phyloP scores from a whole-genome alignment of 2,888 invertebrate species.

The Cheilosia vulpina region DNA sequence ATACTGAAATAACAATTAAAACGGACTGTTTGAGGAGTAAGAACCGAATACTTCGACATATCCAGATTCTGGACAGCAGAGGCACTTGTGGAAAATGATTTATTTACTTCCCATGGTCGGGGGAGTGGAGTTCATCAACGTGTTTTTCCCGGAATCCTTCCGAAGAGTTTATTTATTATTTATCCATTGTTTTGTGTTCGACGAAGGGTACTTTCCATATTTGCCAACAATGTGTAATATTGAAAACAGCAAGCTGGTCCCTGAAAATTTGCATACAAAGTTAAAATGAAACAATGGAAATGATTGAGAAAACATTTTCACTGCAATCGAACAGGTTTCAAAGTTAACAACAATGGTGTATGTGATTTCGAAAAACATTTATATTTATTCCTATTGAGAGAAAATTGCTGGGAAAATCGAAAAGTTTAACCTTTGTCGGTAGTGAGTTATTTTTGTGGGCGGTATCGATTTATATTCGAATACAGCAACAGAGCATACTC shows the following conservation, averaged over 20 bases:
- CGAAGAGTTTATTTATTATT: constrained; percentile 32
- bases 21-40: constrained; percentile 20
- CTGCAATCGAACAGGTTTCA: background rate
- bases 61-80: constrained; percentile 26
- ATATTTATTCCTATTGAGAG: too few species aligned
- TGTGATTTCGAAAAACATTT: background rate
- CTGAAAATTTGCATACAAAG: constrained; percentile 34
- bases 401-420: too few species aligned
- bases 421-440: too few species aligned
- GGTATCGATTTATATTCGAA: too few species aligned
- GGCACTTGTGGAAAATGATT: constrained; percentile 44
- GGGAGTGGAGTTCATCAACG: constrained; percentile 34
- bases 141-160: constrained; percentile 19
- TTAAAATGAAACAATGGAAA: background rate
- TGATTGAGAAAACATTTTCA: too few species aligned
- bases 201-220: constrained; percentile 1
- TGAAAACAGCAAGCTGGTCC: constrained; percentile 22
- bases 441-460: too few species aligned
- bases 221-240: constrained; percentile 31
- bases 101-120: constrained; percentile 38
- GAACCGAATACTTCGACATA: background rate
- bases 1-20: constrained; percentile 56
- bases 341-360: background rate
- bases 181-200: constrained; percentile 11
- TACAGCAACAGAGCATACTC: too few species aligned